These are phyloP conservation scores for Mus spicilegus DNA, from an alignment of 2,113 vertebrate species.

Conservation along the genomic window DNA sequence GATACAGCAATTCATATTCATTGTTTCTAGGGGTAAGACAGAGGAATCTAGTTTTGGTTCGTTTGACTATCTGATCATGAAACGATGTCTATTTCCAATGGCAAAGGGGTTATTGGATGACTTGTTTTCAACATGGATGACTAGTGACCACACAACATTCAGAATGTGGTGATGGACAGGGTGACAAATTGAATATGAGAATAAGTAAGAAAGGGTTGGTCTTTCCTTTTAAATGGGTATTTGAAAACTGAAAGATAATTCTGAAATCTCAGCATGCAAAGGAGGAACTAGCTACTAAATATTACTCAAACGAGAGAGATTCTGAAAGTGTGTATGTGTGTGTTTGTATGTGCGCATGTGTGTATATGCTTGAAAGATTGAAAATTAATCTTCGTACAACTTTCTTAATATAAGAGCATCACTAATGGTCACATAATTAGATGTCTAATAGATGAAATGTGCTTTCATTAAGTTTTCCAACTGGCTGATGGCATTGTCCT, in stretches of 20 bases:
- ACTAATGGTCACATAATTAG: constrained; percentile 29
- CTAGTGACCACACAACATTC: neutral
- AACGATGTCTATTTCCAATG: neutral
- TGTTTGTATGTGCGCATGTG: neutral
- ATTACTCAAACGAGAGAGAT: neutral
- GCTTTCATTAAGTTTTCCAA: neutral
- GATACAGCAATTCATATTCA: neutral
- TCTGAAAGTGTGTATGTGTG: neutral
- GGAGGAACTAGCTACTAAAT: neutral
- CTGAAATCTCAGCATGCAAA: neutral
- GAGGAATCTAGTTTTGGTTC: neutral
- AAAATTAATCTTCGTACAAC: constrained; percentile 8
- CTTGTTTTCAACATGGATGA: neutral
- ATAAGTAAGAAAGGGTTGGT: neutral
- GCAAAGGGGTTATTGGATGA: neutral
- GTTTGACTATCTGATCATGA: neutral
- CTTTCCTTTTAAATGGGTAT: neutral
- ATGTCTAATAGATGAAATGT: constrained; percentile 8
- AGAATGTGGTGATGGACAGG: neutral
- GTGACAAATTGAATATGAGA: neutral
- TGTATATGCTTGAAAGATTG: neutral
- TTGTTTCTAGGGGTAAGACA: neutral
- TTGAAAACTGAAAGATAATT: neutral
- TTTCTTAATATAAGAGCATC: neutral
- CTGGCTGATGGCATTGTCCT: neutral